Conservation (phyloP, 2,113 vertebrate species). For the Dolichotis patagonum region DNA sequence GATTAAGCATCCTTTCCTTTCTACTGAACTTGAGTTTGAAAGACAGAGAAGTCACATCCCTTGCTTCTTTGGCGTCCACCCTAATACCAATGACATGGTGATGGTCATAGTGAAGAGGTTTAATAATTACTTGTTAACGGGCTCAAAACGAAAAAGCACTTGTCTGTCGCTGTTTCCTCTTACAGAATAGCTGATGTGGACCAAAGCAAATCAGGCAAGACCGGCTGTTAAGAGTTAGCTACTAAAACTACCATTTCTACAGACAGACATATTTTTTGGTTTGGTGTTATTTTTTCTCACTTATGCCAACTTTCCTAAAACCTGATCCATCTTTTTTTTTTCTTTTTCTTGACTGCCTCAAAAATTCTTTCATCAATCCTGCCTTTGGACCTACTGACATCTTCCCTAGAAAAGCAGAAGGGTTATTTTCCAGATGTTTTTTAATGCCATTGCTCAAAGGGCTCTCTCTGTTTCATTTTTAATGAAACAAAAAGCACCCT, state of each 20-base stretch:
- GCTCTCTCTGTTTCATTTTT: slow-evolving; percentile 73
- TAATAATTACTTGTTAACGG: slow-evolving; percentile 33
- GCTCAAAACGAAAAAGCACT: slow-evolving; percentile 3
- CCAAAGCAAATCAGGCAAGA: slow-evolving; percentile 50
- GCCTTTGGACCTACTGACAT: slow-evolving; percentile 62
- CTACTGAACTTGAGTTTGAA: neutral
- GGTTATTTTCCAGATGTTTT: slow-evolving; percentile 71
- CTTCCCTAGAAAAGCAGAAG: slow-evolving; percentile 64
- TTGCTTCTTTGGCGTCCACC: neutral
- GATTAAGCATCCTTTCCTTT: neutral
- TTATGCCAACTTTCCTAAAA: slow-evolving; percentile 60
- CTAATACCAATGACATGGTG: neutral
- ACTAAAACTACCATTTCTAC: slow-evolving; percentile 54
- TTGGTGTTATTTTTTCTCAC: neutral
- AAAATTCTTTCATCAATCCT: slow-evolving; percentile 73
- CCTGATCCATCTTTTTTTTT: slow-evolving; percentile 49
- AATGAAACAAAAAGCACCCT: slow-evolving; percentile 71
- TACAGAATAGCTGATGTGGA: slow-evolving; percentile 39
- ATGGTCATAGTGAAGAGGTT: neutral
- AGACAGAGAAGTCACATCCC: accelerated
- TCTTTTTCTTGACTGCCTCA: slow-evolving; percentile 59
- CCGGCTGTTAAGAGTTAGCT: slow-evolving; percentile 43
- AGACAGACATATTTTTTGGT: slow-evolving; percentile 51
- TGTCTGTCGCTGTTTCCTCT: neutral
- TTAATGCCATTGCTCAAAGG: slow-evolving; percentile 69